A percentile compares a stretch with the other conserved stretches of the same genome.
Evolutionary conservation across 2,113 vertebrate species (phyloP).

Genomic region (Cyprinodon brontotheroides): DNA sequence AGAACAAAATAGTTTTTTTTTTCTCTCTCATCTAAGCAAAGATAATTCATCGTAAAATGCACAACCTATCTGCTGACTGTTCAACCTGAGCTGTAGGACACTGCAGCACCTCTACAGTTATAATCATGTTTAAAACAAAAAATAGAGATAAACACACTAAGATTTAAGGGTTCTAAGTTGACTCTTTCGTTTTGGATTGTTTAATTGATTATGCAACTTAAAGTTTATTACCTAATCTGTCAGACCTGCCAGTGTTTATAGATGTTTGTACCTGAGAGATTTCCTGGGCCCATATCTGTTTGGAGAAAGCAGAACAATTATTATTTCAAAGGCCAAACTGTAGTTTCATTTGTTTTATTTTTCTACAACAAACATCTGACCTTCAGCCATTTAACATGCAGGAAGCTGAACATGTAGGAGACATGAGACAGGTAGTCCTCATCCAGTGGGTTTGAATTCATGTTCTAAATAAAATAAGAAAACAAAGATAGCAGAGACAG

Average conservation of each 20-base stretch:
- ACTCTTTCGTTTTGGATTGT: neutral
- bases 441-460: constrained; percentile 61
- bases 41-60: too few species aligned
- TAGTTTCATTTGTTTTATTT: neutral
- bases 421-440: constrained; percentile 66
- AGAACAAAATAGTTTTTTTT: too few species aligned
- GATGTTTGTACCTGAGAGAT: constrained; percentile 66
- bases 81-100: too few species aligned
- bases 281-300: constrained; percentile 77
- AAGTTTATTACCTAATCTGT: neutral
- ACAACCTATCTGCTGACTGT: too few species aligned
- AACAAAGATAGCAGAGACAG: neutral
- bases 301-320: constrained; percentile 15
- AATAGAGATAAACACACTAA: too few species aligned
- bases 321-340: neutral
- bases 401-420: constrained; percentile 78
- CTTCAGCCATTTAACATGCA: constrained; percentile 78
- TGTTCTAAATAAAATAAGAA: constrained; percentile 38
- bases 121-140: too few species aligned
- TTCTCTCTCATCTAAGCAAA: too few species aligned
- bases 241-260: neutral
- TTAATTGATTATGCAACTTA: neutral
- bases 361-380: constrained; percentile 40
- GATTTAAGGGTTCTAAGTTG: too few species aligned
- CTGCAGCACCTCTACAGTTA: too few species aligned